A percentile compares a stretch with the other conserved stretches of the same genome.
These are phyloP conservation scores for Stigmatopora nigra DNA, from an alignment of 2,113 vertebrate genomes.

Conservation along the genomic window DNA sequence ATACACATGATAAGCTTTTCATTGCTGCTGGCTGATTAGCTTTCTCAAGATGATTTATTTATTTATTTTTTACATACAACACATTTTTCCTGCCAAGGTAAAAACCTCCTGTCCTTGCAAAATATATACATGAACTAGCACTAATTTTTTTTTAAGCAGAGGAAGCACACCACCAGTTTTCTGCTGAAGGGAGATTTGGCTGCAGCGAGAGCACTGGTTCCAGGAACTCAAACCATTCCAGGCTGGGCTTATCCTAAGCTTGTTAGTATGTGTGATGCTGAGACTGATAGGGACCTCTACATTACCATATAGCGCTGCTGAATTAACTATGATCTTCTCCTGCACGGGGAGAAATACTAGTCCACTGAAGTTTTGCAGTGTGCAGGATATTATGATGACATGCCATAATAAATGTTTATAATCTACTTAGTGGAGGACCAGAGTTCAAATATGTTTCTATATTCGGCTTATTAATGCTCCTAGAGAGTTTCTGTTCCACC, in stretches of 20 bases:
- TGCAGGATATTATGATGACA: slow-evolving; percentile 99
- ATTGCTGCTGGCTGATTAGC: slow-evolving; percentile 64
- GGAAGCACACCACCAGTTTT: slow-evolving; percentile 74
- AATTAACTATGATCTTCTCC: slow-evolving; percentile 99
- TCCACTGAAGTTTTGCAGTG: slow-evolving; percentile 94
- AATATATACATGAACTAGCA: slow-evolving; percentile 73
- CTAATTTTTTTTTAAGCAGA: slow-evolving; percentile 74
- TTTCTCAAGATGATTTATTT: slow-evolving; percentile 60
- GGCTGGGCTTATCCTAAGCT: slow-evolving; percentile 99
- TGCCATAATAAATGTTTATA: slow-evolving; percentile 99
- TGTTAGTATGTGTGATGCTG: slow-evolving; percentile 99
- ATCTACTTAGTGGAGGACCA: slow-evolving; percentile 89
- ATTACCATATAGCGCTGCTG: slow-evolving; percentile 99
- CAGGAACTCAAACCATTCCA: slow-evolving; percentile 99
- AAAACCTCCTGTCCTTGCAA: slow-evolving; percentile 72
- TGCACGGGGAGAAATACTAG: slow-evolving; percentile 81
- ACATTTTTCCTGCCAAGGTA: slow-evolving; percentile 47
- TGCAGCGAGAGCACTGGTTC: slow-evolving; percentile 88
- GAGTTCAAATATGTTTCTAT: slow-evolving; percentile 94
- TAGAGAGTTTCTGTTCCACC: slow-evolving; percentile 64
- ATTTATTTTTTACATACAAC: slow-evolving; percentile 52
- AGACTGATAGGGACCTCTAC: slow-evolving; percentile 82
- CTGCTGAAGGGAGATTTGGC: slow-evolving; percentile 97
- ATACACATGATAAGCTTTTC: slow-evolving; percentile 62
- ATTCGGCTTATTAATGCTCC: slow-evolving; percentile 89